Evolutionary conservation across 2,113 vertebrate species (phyloP), one percentile per base, ranked within the genome.

Genomic region (Donacobius atricapilla): DNA sequence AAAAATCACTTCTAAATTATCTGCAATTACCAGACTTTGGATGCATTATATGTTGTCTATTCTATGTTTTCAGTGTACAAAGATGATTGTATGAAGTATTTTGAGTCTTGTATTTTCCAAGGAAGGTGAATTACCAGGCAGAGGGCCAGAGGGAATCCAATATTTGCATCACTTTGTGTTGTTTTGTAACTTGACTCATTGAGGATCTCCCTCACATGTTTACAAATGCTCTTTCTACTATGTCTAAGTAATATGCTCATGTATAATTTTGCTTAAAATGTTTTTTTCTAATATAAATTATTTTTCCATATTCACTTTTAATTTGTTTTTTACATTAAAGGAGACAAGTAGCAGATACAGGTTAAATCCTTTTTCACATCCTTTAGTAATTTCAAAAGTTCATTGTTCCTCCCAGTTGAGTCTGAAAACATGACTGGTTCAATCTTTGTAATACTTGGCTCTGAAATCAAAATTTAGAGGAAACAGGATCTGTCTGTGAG

Each of bases 391-490:
- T 93, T 37, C 45, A n/a, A 54, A 89, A 92, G 65, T 76, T 81
- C n/a, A 14, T 90, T 87, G 33, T 82, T 91, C 40, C 51, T 94
- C 87, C 44, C 77, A 71, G 0, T 3, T 87, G 81, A 89, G 93
- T 75, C 83, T 91, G 77, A 48, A 89, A 87, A 81, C 40, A 17
- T n/a, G 69, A 37, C 73, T 89, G 31, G 5, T 71, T 95, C 84
- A 81, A 30, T 71, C 69, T 84, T 91, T 87, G 28, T 84, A 87
- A 82, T 85, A 69, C 61, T 95, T 95, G 91, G 89, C 96, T 91
- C n/a, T 71, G 75, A 65, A 87, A 75, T n/a, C 20, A 89, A 83
- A 89, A 78, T 60, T 84, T n/a, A 79, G 28, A 81, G 90, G 73
- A 76, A 95, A 82, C 61, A 65, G 48, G 37, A 79, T 87, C 81